phyloP scores from a whole-genome alignment of 37 sponge, comb jelly and placozoan genomes.

The Hexactinellida sp. region DNA sequence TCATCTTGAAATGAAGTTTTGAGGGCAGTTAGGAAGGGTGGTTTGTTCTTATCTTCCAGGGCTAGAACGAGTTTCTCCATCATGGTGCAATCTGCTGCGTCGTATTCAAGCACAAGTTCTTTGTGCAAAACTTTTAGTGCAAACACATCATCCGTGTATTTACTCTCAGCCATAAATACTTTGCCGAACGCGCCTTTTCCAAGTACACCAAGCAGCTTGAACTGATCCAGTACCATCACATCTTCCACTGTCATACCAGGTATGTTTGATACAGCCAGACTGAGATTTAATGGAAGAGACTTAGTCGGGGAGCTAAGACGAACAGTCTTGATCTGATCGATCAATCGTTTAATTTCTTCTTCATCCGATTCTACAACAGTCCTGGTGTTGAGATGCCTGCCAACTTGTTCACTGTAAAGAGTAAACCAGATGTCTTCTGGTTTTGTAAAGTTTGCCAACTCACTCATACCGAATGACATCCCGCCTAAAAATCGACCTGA shows the following conservation, averaged over 20 bases:
- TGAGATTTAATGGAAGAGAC: neutral
- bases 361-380: neutral
- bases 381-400: neutral
- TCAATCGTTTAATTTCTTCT: neutral
- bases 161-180: neutral
- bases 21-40: neutral
- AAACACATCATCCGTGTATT: neutral
- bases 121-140: neutral
- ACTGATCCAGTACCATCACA: neutral
- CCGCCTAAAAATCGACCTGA: neutral
- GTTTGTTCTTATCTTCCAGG: neutral
- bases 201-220: neutral
- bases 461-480: neutral
- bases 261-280: neutral
- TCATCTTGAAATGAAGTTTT: neutral
- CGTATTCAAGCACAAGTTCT: conserved; percentile 5
- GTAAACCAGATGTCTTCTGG: conserved; percentile 1
- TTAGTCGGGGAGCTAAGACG: neutral
- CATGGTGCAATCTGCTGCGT: neutral
- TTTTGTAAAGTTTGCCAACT: conserved; percentile 3
- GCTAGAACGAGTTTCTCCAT: conserved; percentile 7
- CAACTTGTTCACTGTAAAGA: neutral
- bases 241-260: neutral
- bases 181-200: conserved; percentile 10
- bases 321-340: neutral